phyloP scores from a whole-genome alignment of 2,797 vertebrate species.

The Tinamus major region DNA sequence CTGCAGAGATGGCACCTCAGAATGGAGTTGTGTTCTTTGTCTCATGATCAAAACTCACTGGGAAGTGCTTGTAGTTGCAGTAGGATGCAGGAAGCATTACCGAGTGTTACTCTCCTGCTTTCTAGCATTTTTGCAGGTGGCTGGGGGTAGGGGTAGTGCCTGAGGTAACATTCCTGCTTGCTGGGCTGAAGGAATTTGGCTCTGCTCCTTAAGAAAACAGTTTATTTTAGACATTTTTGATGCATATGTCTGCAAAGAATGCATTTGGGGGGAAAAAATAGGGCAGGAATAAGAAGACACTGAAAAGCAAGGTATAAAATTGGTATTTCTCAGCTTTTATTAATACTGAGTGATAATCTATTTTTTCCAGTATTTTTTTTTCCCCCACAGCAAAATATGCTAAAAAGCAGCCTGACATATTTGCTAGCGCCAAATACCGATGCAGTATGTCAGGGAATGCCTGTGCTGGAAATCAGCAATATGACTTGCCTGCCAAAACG shows the following conservation, averaged over 20 bases:
- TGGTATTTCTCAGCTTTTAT: conserved; percentile 3
- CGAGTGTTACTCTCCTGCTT: not conserved
- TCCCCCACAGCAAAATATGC: not conserved
- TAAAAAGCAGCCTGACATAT: not conserved
- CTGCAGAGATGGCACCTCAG: not conserved
- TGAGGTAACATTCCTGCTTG: conserved; percentile 43
- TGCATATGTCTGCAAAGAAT: not conserved
- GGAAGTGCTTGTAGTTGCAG: not conserved
- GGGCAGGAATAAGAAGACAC: not conserved
- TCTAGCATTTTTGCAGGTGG: conserved; percentile 13
- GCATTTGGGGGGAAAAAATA: not conserved
- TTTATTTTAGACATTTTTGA: conserved; percentile 55
- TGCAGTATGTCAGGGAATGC: not conserved
- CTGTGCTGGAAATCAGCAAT: not conserved
- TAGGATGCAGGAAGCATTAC: not conserved
- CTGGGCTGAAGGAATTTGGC: conserved; percentile 37
- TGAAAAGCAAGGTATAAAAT: not conserved
- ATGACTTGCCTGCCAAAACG: not conserved
- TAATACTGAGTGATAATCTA: not conserved
- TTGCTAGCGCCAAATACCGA: not conserved
- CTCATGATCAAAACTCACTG: not conserved
- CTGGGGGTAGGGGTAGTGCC: not conserved
- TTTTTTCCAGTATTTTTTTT: not conserved
- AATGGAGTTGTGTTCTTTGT: not conserved
- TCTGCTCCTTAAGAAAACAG: conserved; percentile 48